Percentiles rank a stretch among this genome's conserved stretches.
phyloP scores from a whole-genome alignment of 2,113 vertebrate species.

The Hystrix brachyura region DNA sequence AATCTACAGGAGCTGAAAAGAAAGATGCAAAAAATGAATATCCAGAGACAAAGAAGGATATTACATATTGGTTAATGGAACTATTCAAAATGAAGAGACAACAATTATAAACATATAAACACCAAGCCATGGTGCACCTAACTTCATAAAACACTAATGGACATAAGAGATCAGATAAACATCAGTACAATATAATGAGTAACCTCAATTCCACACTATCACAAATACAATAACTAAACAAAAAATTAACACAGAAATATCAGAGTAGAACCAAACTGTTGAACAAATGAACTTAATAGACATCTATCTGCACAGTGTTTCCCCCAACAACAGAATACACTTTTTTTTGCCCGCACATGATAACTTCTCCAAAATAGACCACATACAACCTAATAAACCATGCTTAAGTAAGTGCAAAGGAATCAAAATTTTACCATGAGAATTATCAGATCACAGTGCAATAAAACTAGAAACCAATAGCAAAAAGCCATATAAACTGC shows the following conservation, averaged over 20 bases:
- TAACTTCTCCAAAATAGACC: background rate
- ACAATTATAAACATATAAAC: background rate
- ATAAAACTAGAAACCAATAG: background rate
- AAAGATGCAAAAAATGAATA: no score
- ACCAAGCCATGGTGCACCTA: background rate
- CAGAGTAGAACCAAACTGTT: background rate
- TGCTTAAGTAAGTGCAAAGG: background rate
- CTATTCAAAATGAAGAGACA: background rate
- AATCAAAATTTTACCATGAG: background rate
- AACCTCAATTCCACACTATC: background rate
- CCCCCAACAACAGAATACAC: background rate
- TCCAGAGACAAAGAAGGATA: no score
- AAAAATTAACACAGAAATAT: background rate
- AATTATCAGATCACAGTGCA: background rate
- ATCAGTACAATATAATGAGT: background rate
- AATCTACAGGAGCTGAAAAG: no score
- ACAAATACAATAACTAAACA: background rate
- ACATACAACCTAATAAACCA: background rate
- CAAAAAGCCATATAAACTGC: background rate
- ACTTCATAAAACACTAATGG: background rate
- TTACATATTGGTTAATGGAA: no score
- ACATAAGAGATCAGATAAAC: background rate
- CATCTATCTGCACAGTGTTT: background rate
- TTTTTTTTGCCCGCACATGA: background rate
- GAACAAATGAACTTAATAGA: background rate